These are phyloP conservation scores for Clarias batrachus DNA, from an alignment of 2,113 vertebrate genomes.

Conservation along the genomic window DNA sequence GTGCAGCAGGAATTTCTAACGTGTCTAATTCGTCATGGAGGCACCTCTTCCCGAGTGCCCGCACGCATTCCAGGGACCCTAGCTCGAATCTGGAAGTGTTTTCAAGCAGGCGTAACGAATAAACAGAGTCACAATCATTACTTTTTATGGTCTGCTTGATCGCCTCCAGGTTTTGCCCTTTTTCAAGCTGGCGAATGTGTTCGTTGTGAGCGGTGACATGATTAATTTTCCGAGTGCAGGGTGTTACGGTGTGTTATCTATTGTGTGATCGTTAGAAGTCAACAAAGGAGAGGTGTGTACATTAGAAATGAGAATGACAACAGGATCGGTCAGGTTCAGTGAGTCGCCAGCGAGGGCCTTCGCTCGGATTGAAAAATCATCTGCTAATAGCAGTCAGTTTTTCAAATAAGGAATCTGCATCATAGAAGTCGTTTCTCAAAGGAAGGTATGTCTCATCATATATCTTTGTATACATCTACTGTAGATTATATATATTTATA, in stretches of 20 bases:
- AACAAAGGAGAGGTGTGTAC: conserved; percentile 32
- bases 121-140: conserved; percentile 26
- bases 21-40: conserved; percentile 41
- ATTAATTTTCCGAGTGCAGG: conserved; percentile 31
- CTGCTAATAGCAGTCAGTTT: conserved; percentile 20
- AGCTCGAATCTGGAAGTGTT: conserved; percentile 30
- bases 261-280: conserved; percentile 22
- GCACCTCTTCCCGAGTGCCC: not conserved
- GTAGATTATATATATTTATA: conserved; percentile 1
- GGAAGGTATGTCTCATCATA: conserved; percentile 27
- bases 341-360: not conserved
- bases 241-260: conserved; percentile 27
- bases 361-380: not conserved
- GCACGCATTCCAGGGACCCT: conserved; percentile 33
- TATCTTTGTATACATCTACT: conserved; percentile 45
- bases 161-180: conserved; percentile 34
- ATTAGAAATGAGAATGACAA: not conserved
- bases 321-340: conserved; percentile 9
- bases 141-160: conserved; percentile 24
- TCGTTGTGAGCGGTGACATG: conserved; percentile 11
- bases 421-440: not conserved
- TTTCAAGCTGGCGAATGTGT: conserved; percentile 12
- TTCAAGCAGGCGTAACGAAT: conserved; percentile 16
- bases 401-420: conserved; percentile 9
- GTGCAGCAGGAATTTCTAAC: conserved; percentile 40